Conservation (phyloP, 2,888 invertebrate genomes). For the Caenorhabditis japonica region DNA sequence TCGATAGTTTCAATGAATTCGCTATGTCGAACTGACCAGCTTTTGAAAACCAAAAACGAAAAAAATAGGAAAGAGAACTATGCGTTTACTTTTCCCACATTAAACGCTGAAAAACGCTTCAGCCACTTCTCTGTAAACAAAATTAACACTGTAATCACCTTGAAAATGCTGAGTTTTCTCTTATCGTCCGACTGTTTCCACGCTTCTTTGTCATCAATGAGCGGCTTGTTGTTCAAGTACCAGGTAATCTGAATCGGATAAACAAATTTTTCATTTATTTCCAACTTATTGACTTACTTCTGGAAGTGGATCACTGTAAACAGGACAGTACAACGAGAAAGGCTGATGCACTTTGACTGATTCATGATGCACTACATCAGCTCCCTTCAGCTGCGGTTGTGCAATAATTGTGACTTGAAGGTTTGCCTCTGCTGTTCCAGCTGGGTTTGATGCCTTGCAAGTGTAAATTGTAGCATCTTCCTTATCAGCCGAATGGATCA, state of each 20-base stretch:
- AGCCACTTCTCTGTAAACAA: too few relatives aligned
- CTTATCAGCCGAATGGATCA: constrained; percentile 61
- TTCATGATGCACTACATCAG: constrained; percentile 60
- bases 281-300: too few relatives aligned
- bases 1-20: too few relatives aligned
- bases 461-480: constrained; percentile 81
- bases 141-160: constrained; percentile 8
- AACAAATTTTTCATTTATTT: not conserved
- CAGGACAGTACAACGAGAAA: constrained; percentile 75
- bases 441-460: constrained; percentile 82
- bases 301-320: constrained; percentile 74
- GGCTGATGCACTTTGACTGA: constrained; percentile 65
- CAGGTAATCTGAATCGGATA: constrained; percentile 69
- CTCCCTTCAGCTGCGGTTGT: constrained; percentile 73
- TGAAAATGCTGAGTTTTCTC: constrained; percentile 68
- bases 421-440: constrained; percentile 80
- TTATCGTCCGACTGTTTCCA: constrained; percentile 72
- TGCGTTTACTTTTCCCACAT: too few relatives aligned
- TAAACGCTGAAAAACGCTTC: too few relatives aligned
- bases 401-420: constrained; percentile 81
- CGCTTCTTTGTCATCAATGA: constrained; percentile 60
- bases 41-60: too few relatives aligned
- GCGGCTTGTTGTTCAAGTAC: constrained; percentile 68
- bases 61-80: too few relatives aligned
- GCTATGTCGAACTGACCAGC: too few relatives aligned